Evolutionary conservation across 2,888 invertebrate species (phyloP).

Genomic region (Drosophila ustulata): DNA sequence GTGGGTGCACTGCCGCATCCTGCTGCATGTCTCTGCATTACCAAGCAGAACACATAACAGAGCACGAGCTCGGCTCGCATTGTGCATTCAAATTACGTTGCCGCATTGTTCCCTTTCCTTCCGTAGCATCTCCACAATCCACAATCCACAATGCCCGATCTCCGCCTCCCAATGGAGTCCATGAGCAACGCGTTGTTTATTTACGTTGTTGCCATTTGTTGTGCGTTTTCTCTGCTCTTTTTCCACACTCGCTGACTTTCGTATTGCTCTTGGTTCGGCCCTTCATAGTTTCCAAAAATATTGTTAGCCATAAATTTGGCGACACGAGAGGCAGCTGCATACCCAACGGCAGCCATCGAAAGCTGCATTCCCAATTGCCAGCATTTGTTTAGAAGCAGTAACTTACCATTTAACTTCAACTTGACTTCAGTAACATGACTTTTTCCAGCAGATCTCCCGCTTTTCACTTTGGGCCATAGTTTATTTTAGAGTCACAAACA

Average conservation of each 20-base stretch:
- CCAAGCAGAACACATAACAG: slow-evolving; percentile 29
- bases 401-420: slow-evolving; percentile 48
- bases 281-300: slow-evolving; percentile 64
- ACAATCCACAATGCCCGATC: slow-evolving; percentile 14
- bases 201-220: slow-evolving; percentile 76
- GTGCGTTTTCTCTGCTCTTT: slow-evolving; percentile 32
- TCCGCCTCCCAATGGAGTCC: slow-evolving; percentile 11
- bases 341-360: slow-evolving; percentile 24
- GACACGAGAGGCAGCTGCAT: slow-evolving; percentile 43
- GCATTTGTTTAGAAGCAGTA: slow-evolving; percentile 59
- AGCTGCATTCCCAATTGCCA: slow-evolving; percentile 55
- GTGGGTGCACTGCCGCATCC: slow-evolving; percentile 64
- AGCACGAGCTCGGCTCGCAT: slow-evolving; percentile 47
- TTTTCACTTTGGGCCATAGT: slow-evolving; percentile 3
- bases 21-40: slow-evolving; percentile 43
- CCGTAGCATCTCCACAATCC: slow-evolving; percentile 27
- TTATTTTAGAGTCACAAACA: no score
- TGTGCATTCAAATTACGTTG: slow-evolving; percentile 78
- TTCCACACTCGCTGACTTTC: slow-evolving; percentile 1
- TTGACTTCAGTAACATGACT: slow-evolving; percentile 36
- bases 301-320: slow-evolving; percentile 73
- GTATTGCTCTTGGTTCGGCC: slow-evolving; percentile 1
- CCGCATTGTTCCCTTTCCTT: slow-evolving; percentile 59
- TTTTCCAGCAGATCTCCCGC: not conserved
- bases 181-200: slow-evolving; percentile 64